Conservation (phyloP, 2,113 vertebrate genomes). For the Dolichotis patagonum region DNA sequence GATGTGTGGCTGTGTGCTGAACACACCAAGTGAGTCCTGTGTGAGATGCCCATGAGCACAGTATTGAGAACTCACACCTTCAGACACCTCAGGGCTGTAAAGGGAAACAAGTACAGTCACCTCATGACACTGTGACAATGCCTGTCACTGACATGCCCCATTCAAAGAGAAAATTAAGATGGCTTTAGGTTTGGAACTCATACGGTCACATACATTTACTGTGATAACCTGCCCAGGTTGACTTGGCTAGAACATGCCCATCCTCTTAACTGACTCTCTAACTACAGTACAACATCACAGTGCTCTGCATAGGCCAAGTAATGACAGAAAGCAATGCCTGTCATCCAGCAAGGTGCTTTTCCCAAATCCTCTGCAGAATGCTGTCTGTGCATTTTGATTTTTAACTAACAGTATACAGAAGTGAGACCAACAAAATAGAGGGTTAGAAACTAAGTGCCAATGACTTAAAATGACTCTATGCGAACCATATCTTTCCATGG, state of each 20-base stretch:
- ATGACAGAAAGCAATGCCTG: background rate
- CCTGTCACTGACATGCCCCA: background rate
- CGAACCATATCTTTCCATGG: background rate
- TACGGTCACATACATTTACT: background rate
- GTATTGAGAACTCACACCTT: background rate
- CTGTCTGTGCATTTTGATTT: background rate
- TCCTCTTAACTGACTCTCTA: background rate
- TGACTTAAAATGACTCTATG: background rate
- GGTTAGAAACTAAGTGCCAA: background rate
- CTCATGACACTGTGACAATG: background rate
- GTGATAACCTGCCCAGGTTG: background rate
- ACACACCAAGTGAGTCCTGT: background rate
- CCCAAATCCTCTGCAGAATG: background rate
- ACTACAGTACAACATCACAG: background rate
- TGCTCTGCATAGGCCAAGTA: background rate
- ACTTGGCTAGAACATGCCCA: background rate
- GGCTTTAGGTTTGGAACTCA: conserved; percentile 24
- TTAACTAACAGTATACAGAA: background rate
- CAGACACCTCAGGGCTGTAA: background rate
- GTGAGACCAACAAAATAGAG: background rate
- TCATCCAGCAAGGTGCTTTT: background rate
- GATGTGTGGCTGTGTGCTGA: background rate
- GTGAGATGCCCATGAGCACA: background rate
- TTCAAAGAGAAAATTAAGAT: background rate
- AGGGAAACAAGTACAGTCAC: background rate